Evolutionary conservation across 2,113 vertebrate species (phyloP).

Genomic region (Paradoxurus hermaphroditus): DNA sequence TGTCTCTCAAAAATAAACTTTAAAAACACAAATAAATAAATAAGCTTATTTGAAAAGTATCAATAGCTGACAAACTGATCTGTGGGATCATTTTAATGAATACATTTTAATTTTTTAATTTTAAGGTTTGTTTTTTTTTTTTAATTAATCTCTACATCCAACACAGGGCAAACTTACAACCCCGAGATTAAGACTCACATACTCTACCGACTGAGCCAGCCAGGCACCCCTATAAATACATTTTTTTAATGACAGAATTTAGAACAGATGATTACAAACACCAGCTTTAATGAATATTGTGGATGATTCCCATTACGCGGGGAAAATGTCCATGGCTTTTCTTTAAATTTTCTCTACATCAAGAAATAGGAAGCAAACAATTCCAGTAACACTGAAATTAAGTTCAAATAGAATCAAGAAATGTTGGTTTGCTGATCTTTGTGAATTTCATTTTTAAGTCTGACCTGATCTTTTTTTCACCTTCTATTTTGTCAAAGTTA

Average conservation of each 20-base stretch:
- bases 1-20: too few relatives aligned
- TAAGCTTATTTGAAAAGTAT: not conserved
- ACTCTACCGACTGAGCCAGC: not conserved
- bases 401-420: not conserved
- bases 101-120: not conserved
- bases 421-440: not conserved
- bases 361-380: constrained; percentile 2
- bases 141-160: not conserved
- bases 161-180: not conserved
- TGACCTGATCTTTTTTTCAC: not conserved
- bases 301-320: not conserved
- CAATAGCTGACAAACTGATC: not conserved
- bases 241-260: not conserved
- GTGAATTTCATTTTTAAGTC: constrained; percentile 9
- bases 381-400: constrained; percentile 1
- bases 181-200: not conserved
- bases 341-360: not conserved
- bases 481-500: not conserved
- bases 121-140: not conserved
- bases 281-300: not conserved
- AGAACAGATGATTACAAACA: not conserved
- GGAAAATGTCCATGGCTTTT: not conserved
- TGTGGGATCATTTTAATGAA: not conserved
- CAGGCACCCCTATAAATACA: not conserved
- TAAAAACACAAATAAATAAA: not conserved